phyloP scores from a whole-genome alignment of 2,888 invertebrate genomes.

The Marronus borbonicus region DNA sequence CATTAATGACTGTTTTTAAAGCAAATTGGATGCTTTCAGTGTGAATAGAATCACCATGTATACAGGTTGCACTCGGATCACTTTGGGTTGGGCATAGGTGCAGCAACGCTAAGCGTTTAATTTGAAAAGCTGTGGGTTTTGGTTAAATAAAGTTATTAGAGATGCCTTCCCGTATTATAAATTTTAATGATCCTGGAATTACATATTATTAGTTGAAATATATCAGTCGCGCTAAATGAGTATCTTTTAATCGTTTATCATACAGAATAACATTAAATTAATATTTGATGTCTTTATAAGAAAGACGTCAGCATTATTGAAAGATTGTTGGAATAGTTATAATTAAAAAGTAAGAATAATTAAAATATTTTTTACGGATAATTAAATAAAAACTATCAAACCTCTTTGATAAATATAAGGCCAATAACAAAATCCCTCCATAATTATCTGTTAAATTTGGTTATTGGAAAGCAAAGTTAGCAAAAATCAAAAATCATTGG shows the following conservation, averaged over 20 bases:
- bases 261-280: too few relatives aligned
- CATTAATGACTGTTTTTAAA: conserved; percentile 55
- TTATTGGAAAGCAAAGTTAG: too few relatives aligned
- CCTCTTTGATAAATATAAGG: too few relatives aligned
- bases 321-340: too few relatives aligned
- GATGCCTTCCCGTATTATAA: not conserved
- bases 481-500: too few relatives aligned
- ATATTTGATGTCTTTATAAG: not conserved
- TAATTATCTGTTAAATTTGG: too few relatives aligned
- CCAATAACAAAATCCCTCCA: too few relatives aligned
- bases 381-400: too few relatives aligned
- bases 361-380: too few relatives aligned
- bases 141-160: conserved; percentile 32
- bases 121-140: conserved; percentile 38
- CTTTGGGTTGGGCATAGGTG: conserved; percentile 47
- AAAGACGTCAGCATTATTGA: not conserved
- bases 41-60: conserved; percentile 43
- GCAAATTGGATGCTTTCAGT: conserved; percentile 52
- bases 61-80: conserved; percentile 34
- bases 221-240: too few relatives aligned
- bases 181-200: not conserved
- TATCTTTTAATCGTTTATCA: too few relatives aligned
- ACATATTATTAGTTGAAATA: not conserved
- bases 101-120: conserved; percentile 31
- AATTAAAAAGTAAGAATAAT: too few relatives aligned